Evolutionary conservation across 2,888 invertebrate species (phyloP).

Genomic region (Myathropa florea): DNA sequence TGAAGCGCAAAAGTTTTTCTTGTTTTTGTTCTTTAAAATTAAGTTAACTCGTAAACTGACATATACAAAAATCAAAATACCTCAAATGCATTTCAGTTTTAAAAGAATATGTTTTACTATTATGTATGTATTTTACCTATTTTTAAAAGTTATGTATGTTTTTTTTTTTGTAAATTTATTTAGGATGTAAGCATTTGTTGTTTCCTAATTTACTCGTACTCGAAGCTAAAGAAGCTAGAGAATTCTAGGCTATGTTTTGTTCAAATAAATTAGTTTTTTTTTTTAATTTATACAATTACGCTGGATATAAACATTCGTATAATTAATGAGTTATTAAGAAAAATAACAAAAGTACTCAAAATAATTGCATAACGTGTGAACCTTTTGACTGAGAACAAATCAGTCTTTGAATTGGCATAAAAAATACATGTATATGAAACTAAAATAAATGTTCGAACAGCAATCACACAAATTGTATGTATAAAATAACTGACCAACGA

Average conservation of each 20-base stretch:
- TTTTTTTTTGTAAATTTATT: conserved; percentile 50
- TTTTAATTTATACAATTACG: conserved; percentile 34
- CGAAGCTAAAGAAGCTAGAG: conserved; percentile 70
- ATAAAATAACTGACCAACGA: background rate
- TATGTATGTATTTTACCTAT: conserved; percentile 41
- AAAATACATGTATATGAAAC: background rate
- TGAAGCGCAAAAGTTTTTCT: conserved; percentile 19
- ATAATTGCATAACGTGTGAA: background rate
- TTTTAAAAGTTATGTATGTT: conserved; percentile 33
- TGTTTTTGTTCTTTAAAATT: conserved; percentile 49
- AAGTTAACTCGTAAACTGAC: conserved; percentile 44
- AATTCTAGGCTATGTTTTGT: conserved; percentile 69
- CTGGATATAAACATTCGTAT: background rate
- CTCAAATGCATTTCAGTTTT: conserved; percentile 81
- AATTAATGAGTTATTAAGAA: conserved; percentile 17
- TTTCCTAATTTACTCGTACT: conserved; percentile 64
- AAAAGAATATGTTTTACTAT: conserved; percentile 74
- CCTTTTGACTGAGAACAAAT: background rate
- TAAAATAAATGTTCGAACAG: background rate
- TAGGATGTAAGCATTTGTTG: conserved; percentile 54
- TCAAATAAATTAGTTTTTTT: conserved; percentile 54
- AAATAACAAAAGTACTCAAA: conserved; percentile 48
- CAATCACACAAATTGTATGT: background rate
- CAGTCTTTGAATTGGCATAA: background rate
- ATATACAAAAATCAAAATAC: conserved; percentile 79